phyloP scores from a whole-genome alignment of 2,797 vertebrate genomes.

The Crypturellus tataupa region DNA sequence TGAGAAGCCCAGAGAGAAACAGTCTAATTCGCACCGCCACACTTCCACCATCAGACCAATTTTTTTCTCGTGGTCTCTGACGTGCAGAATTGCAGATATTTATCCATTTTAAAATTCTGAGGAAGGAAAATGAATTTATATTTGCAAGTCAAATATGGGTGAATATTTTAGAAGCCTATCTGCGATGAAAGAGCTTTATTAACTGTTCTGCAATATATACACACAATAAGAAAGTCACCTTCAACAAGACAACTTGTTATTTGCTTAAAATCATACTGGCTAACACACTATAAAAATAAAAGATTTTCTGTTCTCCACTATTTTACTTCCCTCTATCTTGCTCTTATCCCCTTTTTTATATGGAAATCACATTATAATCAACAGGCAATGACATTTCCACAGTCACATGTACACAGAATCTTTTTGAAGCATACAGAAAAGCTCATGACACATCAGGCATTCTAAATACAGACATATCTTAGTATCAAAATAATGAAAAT shows the following conservation, averaged over 20 bases:
- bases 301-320: background rate
- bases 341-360: background rate
- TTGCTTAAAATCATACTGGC: background rate
- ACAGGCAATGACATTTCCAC: background rate
- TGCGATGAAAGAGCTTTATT: background rate
- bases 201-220: background rate
- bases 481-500: background rate
- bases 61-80: background rate
- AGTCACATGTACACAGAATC: background rate
- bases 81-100: background rate
- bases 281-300: background rate
- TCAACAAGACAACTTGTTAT: background rate
- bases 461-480: background rate
- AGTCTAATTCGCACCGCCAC: fast-evolving
- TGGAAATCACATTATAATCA: background rate
- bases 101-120: background rate
- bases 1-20: background rate
- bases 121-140: background rate
- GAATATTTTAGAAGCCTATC: background rate
- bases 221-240: background rate
- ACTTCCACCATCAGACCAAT: background rate
- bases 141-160: background rate
- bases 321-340: background rate
- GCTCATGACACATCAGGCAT: fast-evolving
- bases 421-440: background rate